Evolutionary conservation across 92 coral and sea anemone species (phyloP), one percentile per base, ranked within the genome.

Genomic region (Anthopleura xanthogrammica): DNA sequence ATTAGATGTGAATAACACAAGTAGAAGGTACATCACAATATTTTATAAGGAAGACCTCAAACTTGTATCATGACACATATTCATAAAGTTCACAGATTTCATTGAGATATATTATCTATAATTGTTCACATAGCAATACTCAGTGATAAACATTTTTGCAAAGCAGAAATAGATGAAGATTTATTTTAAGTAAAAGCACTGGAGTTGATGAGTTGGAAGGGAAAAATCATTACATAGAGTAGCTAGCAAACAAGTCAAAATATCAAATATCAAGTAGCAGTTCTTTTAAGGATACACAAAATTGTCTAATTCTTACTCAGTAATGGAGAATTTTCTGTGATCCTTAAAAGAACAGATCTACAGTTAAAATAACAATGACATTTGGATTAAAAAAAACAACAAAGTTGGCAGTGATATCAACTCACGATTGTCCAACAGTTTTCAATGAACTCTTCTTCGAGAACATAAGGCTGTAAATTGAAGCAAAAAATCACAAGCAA

Each of bases 401-500:
- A 9, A 42, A 75, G 78, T 20, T 42, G 42, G 74, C 74, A 68
- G 43, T 68, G 74, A 29, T 9, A n/a, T 68, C 41, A 68, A 68
- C 23, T 62, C 29, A 20, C 29, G 29, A 62, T 62, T 62, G 74
- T 68, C 74, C 74, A 68, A 29, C 42, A 68, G 74, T 68, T 68
- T 64, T 68, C 19, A 68, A 6, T 8, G 74, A 23, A 68, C 74
- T 23, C 16, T 68, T 68, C 42, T 68, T 29, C 16, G 74, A 24
- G 43, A 24, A 16, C 8, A 36, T 68, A 29, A 1, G 72, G 20
- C 74, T 68, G 74, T 68, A 11, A 22, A 62, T 11, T 62, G 41
- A 68, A 68, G 74, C 42, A 64, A 68, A 68, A 68, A n/a, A 13
- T 23, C 36, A 68, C 74, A 62, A 75, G 52, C 78, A 75, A 75